Percentiles rank a stretch among this genome's conserved stretches.
Evolutionary conservation across 1,140 invertebrate species (phyloP).

Genomic region (Zaprionus africanus): DNA sequence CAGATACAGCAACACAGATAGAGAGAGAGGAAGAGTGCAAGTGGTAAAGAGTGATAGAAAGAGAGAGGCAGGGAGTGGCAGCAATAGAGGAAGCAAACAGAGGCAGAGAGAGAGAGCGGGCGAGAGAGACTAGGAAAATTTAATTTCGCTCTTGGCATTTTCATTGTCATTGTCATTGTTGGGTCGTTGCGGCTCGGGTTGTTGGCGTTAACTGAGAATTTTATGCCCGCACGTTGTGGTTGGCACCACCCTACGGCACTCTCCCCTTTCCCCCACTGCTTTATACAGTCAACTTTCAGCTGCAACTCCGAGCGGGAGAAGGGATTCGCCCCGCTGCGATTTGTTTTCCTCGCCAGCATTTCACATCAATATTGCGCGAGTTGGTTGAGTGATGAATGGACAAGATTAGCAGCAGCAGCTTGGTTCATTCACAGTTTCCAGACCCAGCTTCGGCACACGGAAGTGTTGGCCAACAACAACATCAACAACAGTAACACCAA

Average conservation of each 20-base stretch:
- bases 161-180: conserved; percentile 43
- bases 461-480: conserved; percentile 41
- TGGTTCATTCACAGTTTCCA: conserved; percentile 28
- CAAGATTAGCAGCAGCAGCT: conserved; percentile 22
- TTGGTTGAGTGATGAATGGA: conserved; percentile 49
- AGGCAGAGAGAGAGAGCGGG: neutral
- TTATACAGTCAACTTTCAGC: neutral
- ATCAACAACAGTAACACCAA: neutral
- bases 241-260: neutral
- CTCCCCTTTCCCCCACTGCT: neutral
- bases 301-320: neutral
- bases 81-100: neutral
- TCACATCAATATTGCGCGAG: conserved; percentile 27
- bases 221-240: conserved; percentile 4
- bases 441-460: neutral
- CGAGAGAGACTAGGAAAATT: conserved; percentile 16
- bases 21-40: neutral
- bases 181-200: neutral
- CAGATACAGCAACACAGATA: neutral
- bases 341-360: conserved; percentile 13
- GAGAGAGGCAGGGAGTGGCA: neutral
- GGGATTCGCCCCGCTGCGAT: conserved; percentile 2
- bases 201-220: conserved; percentile 19
- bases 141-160: conserved; percentile 38
- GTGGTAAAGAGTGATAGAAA: neutral